phyloP scores from a whole-genome alignment of 2,113 vertebrate genomes.

The Thinocorus orbignyianus region DNA sequence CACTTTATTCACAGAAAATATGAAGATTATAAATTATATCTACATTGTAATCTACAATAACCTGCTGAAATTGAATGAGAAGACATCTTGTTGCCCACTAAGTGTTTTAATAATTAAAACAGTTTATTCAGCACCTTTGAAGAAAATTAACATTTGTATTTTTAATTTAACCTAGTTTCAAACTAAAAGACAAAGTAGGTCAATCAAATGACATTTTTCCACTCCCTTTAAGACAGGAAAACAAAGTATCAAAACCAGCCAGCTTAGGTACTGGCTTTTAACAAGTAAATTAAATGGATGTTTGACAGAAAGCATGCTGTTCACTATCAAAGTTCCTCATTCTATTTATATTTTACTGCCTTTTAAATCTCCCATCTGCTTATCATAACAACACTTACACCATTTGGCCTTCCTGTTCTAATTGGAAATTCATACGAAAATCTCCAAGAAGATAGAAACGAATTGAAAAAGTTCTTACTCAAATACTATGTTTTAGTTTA shows the following conservation, averaged over 20 bases:
- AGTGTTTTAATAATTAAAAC: neutral
- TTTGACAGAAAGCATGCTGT: neutral
- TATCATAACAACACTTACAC: neutral
- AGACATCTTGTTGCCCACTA: neutral
- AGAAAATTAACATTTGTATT: neutral
- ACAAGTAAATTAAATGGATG: neutral
- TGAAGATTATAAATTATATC: neutral
- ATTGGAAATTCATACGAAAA: neutral
- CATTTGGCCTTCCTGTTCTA: neutral
- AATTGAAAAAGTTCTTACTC: neutral
- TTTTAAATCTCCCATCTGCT: neutral
- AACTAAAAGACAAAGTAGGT: neutral
- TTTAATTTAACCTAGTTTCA: neutral
- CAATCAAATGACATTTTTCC: neutral
- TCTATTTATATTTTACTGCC: neutral
- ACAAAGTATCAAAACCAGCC: neutral
- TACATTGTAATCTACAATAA: neutral
- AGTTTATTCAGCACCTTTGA: neutral
- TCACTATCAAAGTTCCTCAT: neutral
- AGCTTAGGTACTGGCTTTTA: neutral
- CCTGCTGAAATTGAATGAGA: neutral
- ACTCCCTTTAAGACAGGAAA: neutral
- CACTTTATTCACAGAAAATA: neutral
- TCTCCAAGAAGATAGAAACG: neutral
- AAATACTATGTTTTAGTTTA: neutral